A percentile compares a stretch with the other conserved stretches of the same genome.
Conservation (phyloP, 1,140 invertebrate species). For the Bombus impatiens region DNA sequence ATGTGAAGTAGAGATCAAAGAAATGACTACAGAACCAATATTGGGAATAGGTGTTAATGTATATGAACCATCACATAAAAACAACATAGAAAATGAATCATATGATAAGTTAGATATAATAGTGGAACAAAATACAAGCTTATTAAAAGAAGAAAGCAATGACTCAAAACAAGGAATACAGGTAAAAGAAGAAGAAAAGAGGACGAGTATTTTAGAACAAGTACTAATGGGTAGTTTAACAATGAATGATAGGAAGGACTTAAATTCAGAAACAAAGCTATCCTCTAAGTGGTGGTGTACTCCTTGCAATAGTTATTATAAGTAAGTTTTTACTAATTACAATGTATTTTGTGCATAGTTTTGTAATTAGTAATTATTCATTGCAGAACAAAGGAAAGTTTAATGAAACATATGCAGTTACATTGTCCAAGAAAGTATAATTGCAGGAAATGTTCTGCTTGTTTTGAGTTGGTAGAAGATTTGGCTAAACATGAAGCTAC, state of each 20-base stretch:
- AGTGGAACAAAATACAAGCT: slow-evolving; percentile 11
- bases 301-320: slow-evolving; percentile 75
- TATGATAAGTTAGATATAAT: slow-evolving; percentile 15
- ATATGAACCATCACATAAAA: slow-evolving; percentile 19
- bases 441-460: slow-evolving; percentile 71
- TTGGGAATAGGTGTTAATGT: slow-evolving; percentile 13
- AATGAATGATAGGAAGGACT: slow-evolving; percentile 71
- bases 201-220: slow-evolving; percentile 75
- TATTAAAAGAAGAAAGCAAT: slow-evolving; percentile 29
- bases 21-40: slow-evolving; percentile 63
- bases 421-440: slow-evolving; percentile 72
- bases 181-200: slow-evolving; percentile 59
- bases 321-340: slow-evolving; percentile 56
- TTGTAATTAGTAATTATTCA: slow-evolving; percentile 24
- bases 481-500: slow-evolving; percentile 73
- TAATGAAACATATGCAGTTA: slow-evolving; percentile 74
- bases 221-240: slow-evolving; percentile 73
- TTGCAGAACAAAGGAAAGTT: slow-evolving; percentile 70
- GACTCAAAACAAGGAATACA: slow-evolving; percentile 34
- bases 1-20: slow-evolving; percentile 76
- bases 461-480: slow-evolving; percentile 71
- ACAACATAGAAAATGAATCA: background rate
- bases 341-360: slow-evolving; percentile 13
- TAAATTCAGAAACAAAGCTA: slow-evolving; percentile 57
- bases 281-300: slow-evolving; percentile 75